A percentile compares a stretch with the other conserved stretches of the same genome.
Conservation (phyloP, 2,113 vertebrate genomes). For the Psephotus haematonotus region DNA sequence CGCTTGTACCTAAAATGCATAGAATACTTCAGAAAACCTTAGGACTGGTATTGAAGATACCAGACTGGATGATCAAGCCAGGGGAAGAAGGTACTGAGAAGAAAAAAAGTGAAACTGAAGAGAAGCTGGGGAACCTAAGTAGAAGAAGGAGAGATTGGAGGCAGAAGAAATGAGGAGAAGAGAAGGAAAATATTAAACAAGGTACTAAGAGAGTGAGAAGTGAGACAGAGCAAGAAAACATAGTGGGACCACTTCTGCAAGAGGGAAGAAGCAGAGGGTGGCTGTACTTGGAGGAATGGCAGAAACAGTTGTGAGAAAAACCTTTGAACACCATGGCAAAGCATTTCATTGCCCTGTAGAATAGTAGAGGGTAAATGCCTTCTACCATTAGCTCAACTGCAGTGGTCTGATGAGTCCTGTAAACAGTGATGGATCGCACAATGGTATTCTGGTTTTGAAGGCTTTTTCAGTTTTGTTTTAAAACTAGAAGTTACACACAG, state of each 20-base stretch:
- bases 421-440: fast-evolving
- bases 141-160: background rate
- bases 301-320: background rate
- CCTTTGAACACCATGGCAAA: background rate
- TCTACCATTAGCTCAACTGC: background rate
- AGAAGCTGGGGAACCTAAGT: background rate
- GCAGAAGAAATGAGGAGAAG: background rate
- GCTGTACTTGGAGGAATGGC: background rate
- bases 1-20: background rate
- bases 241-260: background rate
- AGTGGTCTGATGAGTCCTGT: background rate
- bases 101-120: background rate
- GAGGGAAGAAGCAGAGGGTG: background rate
- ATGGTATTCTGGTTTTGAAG: background rate
- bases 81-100: background rate
- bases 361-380: background rate
- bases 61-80: background rate
- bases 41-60: background rate
- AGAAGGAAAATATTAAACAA: background rate
- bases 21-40: background rate
- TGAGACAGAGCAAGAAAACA: background rate
- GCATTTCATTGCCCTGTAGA: background rate
- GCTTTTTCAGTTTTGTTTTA: background rate
- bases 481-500: background rate
- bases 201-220: background rate